Evolutionary conservation across 1,140 invertebrate genomes (phyloP), one percentile per base, ranked within the genome.

Genomic region (Bombus huntii): DNA sequence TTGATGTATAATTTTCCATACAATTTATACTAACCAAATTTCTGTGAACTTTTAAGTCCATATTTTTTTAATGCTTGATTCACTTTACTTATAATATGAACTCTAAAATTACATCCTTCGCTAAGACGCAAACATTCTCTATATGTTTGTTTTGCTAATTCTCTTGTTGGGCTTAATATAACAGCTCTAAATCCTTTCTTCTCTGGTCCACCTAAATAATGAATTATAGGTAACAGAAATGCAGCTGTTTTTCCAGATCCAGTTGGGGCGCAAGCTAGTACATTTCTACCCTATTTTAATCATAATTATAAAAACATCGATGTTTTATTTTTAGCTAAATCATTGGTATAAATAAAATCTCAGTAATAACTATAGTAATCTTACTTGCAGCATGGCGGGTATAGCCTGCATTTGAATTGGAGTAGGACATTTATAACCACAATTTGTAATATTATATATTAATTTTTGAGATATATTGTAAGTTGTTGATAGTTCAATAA

Each of bases 381-480:
- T 94, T 93, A 97, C 97, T 94, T 97, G 95, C 72, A 99, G 93
- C 97, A 99, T 97, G 65, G 98, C 96, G 28, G 99, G 98, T 87
- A 99, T 96, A 1, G 98, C 97, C 95, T 99, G 99, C 96, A 98
- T 98, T 95, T 99, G 99, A 91, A 99, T 98, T 0, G 98, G 97
- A 13, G 99, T 99, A 18, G 99, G 99, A 81, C 96, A 95, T 2
- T 93, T 92, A 92, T 99, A 99, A 1, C 97, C 97, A 92, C 97
- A 97, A 44, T 96, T 95, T 42, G 93, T 94, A 3, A 99, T 95
- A 93, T 98, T 99, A 65, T 97, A 93, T 25, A 98, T 93, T 1
- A 99, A 92, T 74, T 96, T 95, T 53, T 96, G 89, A 15, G 95
- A 92, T 25, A 98, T 93, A 83, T 96, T 94, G 90, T 96, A 97